Evolutionary conservation across 92 coral and sea anemone species (phyloP), one percentile per base, ranked within the genome.

Genomic region (Desmophyllum pertusum): DNA sequence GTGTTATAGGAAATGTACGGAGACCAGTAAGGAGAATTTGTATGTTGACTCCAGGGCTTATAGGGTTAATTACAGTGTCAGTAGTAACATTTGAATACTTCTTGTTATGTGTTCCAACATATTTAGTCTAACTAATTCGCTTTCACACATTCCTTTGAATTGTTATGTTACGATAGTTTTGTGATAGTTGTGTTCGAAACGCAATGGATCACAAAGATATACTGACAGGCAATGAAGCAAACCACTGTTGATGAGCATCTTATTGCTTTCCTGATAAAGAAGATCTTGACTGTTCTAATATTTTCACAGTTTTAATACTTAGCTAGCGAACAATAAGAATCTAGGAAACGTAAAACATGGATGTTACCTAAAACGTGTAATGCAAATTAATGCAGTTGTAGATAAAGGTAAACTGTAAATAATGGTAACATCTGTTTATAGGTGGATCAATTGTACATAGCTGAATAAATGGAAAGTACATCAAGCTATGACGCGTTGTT

Each of bases 321-420:
- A 5, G 5, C 29, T 19, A 8, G 14, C 10, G 10, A 72, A 72
- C 55, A 43, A 25, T 40, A n/a, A n/a, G n/a, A n/a, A n/a, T n/a
- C n/a, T n/a, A n/a, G n/a, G 55, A 41, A 10, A 72, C 37, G 15
- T 40, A 43, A 43, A n/a, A 37, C 15, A n/a, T 3, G 0, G 35
- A 14, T 29, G 40, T 19, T 31, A 13, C 3, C n/a, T 51, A 18
- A 35, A 43, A 72, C 63, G 39, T 50, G 63, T 31, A 5, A 48
- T 18, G 63, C 36, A n/a, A n/a, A n/a, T n/a, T n/a, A n/a, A n/a
- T n/a, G n/a, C 6, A 74, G 63, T 15, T 75, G 79, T 75, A 51
- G 64, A 75, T 51, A 75, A 51, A 50, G 7, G 29, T 76, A 39
- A 59, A 76, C 33, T 77, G 69, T 55, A 77, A 74, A 77, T 77